A percentile compares a stretch with the other conserved stretches of the same genome.
phyloP scores from a whole-genome alignment of 2,113 vertebrate genomes.

The Eurystomus gularis region DNA sequence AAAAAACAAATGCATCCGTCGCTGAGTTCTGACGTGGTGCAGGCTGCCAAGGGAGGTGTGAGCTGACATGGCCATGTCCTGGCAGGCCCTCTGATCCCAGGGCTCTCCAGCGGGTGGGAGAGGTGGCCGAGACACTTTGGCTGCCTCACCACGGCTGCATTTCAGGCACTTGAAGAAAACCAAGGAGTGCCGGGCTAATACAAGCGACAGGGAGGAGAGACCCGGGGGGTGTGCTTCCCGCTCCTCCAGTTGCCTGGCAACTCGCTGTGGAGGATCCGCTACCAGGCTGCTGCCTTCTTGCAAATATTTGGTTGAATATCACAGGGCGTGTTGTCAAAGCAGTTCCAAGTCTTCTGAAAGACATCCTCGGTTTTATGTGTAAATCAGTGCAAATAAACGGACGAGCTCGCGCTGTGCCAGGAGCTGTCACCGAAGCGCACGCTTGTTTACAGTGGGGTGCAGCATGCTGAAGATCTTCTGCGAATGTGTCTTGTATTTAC shows the following conservation, averaged over 20 bases:
- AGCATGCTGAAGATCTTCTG: neutral
- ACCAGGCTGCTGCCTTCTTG: neutral
- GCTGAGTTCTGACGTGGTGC: rapidly evolving
- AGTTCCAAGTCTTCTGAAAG: neutral
- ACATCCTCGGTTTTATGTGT: neutral
- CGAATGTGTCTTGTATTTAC: neutral
- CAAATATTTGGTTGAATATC: neutral
- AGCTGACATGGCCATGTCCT: rapidly evolving
- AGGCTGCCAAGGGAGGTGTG: neutral
- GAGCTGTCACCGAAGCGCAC: neutral
- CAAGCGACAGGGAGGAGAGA: neutral
- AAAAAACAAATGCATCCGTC: neutral
- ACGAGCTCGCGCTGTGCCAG: neutral
- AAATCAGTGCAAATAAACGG: neutral
- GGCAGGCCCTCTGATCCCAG: neutral
- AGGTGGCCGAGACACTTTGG: neutral
- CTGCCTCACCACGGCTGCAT: neutral
- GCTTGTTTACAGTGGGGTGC: neutral
- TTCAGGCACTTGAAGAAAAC: neutral
- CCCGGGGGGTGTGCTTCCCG: neutral
- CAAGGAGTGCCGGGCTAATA: neutral
- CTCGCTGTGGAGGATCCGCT: neutral
- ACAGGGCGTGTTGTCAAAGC: neutral
- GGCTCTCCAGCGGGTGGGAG: neutral
- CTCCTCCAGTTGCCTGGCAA: neutral